Percentiles rank a stretch among this genome's conserved stretches.
Evolutionary conservation across 2,888 invertebrate species (phyloP).

Genomic region (Mesochorus sp.): DNA sequence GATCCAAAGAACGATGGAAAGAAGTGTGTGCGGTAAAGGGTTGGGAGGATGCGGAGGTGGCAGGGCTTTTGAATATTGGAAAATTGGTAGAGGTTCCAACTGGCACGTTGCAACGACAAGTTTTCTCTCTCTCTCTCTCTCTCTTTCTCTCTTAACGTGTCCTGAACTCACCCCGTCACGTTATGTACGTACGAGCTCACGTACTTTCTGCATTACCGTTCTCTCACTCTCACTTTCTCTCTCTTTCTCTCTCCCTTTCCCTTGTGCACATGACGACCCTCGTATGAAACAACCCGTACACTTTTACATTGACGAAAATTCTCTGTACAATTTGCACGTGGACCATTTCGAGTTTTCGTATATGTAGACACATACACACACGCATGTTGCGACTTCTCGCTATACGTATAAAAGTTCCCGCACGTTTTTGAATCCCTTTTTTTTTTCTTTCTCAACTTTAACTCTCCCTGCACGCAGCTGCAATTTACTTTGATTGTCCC

Average conservation of each 20-base stretch:
- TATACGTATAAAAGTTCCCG: slow-evolving; percentile 45
- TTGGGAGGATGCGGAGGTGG: slow-evolving; percentile 33
- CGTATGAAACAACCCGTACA: not conserved
- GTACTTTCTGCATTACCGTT: slow-evolving; percentile 30
- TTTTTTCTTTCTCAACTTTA: too few relatives aligned
- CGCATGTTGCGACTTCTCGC: slow-evolving; percentile 42
- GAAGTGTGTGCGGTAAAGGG: not conserved
- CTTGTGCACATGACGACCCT: too few relatives aligned
- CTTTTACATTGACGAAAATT: slow-evolving; percentile 5
- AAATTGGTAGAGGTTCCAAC: slow-evolving; percentile 42
- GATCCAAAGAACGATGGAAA: not conserved
- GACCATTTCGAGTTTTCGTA: not conserved
- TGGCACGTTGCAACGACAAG: slow-evolving; percentile 19
- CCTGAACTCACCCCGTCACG: slow-evolving; percentile 10
- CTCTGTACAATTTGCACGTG: slow-evolving; percentile 16
- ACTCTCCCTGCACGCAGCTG: too few relatives aligned
- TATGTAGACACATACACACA: not conserved
- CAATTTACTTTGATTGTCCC: too few relatives aligned
- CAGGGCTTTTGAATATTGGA: slow-evolving; percentile 52
- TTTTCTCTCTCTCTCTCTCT: too few relatives aligned
- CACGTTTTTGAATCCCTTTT: too few relatives aligned
- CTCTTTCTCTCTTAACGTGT: not conserved
- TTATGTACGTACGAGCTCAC: slow-evolving; percentile 22
- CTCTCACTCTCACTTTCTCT: too few relatives aligned
- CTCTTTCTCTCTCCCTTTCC: too few relatives aligned